Conservation (phyloP, 1,140 invertebrate species). For the Calephelis nemesis region DNA sequence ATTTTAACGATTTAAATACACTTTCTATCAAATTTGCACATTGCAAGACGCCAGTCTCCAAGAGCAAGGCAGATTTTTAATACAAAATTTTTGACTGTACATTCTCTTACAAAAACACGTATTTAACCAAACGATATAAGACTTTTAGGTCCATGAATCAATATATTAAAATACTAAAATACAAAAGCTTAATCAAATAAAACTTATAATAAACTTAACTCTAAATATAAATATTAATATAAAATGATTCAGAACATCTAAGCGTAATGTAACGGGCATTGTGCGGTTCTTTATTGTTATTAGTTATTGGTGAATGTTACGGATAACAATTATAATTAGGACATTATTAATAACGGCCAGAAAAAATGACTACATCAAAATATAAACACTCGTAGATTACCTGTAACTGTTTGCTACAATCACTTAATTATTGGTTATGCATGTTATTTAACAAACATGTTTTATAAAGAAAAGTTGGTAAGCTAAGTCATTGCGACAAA, state of each 20-base stretch:
- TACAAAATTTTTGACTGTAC: too few relatives aligned
- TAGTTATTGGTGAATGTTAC: background rate
- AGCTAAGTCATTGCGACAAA: too few relatives aligned
- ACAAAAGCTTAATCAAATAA: constrained; percentile 36
- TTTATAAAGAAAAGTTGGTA: too few relatives aligned
- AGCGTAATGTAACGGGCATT: constrained; percentile 55
- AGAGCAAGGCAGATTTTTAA: too few relatives aligned
- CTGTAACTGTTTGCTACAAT: background rate
- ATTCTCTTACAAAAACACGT: too few relatives aligned
- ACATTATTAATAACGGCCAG: background rate
- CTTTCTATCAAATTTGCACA: too few relatives aligned
- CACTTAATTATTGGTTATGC: too few relatives aligned
- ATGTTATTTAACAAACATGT: too few relatives aligned
- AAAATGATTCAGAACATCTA: constrained; percentile 57
- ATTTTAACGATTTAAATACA: too few relatives aligned
- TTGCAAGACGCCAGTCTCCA: too few relatives aligned
- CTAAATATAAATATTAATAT: constrained; percentile 52
- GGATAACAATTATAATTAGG: background rate
- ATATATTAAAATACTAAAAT: constrained; percentile 24
- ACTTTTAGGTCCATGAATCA: constrained; percentile 9
- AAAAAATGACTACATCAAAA: background rate
- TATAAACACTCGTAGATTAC: background rate
- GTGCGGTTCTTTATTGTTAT: constrained; percentile 39
- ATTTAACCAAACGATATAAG: background rate
- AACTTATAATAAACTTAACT: constrained; percentile 49